Evolutionary conservation across 1,140 invertebrate species (phyloP).

Genomic region (Microplitis mediator): DNA sequence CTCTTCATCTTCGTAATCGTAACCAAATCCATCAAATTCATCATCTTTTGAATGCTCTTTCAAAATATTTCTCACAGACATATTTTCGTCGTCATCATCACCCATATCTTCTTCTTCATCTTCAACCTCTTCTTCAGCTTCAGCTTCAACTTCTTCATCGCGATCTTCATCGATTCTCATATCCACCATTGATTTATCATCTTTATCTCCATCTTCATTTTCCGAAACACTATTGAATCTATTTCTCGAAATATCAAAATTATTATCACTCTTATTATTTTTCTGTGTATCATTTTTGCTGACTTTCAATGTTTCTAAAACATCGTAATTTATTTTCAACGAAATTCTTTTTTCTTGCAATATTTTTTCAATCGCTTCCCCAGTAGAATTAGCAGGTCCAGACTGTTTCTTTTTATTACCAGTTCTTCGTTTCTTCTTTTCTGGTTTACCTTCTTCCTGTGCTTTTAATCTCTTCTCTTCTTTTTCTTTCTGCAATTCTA

Average conservation of each 20-base stretch:
- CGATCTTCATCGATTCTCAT: background rate
- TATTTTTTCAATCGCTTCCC: conserved; percentile 94
- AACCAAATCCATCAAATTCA: background rate
- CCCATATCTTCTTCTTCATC: background rate
- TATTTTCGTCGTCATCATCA: background rate
- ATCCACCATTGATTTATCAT: background rate
- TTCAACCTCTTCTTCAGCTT: background rate
- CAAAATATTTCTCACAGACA: background rate
- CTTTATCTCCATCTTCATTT: background rate
- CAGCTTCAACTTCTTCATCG: background rate
- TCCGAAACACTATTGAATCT: background rate
- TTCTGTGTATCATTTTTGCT: conserved; percentile 41
- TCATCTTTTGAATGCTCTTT: background rate
- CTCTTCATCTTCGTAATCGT: conserved; percentile 7
- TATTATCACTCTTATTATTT: background rate
- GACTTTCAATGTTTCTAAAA: conserved; percentile 80
- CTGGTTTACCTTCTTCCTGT: conserved; percentile 78
- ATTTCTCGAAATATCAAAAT: background rate
- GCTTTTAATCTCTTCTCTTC: conserved; percentile 78
- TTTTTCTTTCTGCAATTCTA: conserved; percentile 83
- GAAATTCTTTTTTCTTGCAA: conserved; percentile 94
- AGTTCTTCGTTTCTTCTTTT: conserved; percentile 74
- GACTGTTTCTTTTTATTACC: conserved; percentile 66
- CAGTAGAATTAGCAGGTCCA: conserved; percentile 78
- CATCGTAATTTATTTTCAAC: conserved; percentile 97